Percentiles rank a stretch among this genome's conserved stretches.
Conservation (phyloP, 2,888 invertebrate species). For the Caenorhabditis sinica region DNA sequence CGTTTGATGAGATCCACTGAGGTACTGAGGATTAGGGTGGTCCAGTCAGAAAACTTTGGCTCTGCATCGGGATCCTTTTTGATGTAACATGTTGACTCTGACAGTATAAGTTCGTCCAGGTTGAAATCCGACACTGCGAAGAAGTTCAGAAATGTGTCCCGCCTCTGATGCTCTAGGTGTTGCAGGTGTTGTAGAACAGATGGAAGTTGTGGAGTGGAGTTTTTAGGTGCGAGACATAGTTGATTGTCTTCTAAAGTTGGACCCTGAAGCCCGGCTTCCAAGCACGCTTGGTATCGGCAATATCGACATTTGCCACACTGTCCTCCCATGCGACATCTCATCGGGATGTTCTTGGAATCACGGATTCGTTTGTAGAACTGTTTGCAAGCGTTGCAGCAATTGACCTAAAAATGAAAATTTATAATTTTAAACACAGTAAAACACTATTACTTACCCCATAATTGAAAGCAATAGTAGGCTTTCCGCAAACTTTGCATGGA, state of each 20-base stretch:
- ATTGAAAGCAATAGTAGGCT: conserved; percentile 1
- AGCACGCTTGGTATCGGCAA: too few species aligned
- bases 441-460: not conserved
- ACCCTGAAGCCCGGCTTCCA: not conserved
- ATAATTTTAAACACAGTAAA: not conserved
- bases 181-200: too few species aligned
- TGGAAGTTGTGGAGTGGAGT: too few species aligned
- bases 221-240: too few species aligned
- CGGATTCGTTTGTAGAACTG: not conserved
- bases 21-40: not conserved
- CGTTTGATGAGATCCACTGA: not conserved
- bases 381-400: not conserved
- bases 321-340: not conserved
- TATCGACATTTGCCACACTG: not conserved
- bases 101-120: too few species aligned
- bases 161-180: too few species aligned
- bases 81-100: too few species aligned
- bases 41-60: not conserved
- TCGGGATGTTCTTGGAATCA: not conserved
- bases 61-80: too few species aligned
- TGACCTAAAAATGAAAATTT: not conserved
- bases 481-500: not conserved
- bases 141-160: too few species aligned
- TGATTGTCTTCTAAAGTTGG: too few species aligned
- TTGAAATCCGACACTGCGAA: too few species aligned